A percentile compares a stretch with the other conserved stretches of the same genome.
Evolutionary conservation across 1,140 invertebrate species (phyloP).

Genomic region (Trialeurodes vaporariorum): DNA sequence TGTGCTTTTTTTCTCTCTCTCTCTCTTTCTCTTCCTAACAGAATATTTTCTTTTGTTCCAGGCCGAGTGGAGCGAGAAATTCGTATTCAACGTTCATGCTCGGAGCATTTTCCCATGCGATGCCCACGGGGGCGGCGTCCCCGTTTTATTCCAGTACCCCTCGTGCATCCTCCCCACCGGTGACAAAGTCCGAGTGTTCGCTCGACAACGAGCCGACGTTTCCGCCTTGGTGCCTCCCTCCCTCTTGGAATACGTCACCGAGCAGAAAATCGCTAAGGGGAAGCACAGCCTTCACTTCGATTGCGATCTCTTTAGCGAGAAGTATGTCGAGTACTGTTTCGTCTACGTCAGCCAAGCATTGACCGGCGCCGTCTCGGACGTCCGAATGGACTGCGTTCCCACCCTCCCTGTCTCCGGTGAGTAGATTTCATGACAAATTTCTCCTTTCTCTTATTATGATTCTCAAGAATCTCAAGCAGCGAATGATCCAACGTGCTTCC

Average conservation of each 20-base stretch:
- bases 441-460: neutral
- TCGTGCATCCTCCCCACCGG: conserved; percentile 57
- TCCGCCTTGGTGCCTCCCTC: conserved; percentile 46
- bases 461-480: neutral
- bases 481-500: neutral
- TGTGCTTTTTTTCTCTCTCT: too few species aligned
- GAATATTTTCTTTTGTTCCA: too few species aligned
- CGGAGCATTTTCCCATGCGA: conserved; percentile 68
- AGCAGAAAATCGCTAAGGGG: conserved; percentile 47
- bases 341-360: conserved; percentile 70
- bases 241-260: conserved; percentile 49
- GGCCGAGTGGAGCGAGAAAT: conserved; percentile 70
- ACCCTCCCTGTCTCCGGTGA: conserved; percentile 62
- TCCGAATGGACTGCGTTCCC: conserved; percentile 65
- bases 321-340: conserved; percentile 73
- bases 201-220: conserved; percentile 50
- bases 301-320: conserved; percentile 68
- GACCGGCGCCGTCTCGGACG: conserved; percentile 65
- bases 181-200: conserved; percentile 62
- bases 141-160: conserved; percentile 68
- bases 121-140: conserved; percentile 46
- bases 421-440: conserved; percentile 17
- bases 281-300: conserved; percentile 61
- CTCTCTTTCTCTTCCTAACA: too few species aligned
- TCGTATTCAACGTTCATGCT: conserved; percentile 67